Evolutionary conservation across 2,797 vertebrate species (phyloP), one percentile per base, ranked within the genome.

Genomic region (Euthynnus affinis): DNA sequence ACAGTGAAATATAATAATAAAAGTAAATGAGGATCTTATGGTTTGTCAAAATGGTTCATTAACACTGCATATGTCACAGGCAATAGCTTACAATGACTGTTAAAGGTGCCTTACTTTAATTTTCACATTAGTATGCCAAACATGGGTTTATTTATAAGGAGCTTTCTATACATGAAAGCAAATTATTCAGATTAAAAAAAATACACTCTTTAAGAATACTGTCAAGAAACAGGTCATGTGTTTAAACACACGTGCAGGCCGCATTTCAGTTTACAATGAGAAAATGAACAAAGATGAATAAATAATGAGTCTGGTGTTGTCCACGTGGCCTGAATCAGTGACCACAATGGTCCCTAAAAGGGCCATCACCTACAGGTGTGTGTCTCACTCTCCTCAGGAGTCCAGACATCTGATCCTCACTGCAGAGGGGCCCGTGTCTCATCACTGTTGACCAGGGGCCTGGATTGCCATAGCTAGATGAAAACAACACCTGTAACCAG

Each of bases 401-500:
- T 81, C 67, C 57, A n/a, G 93, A 94, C 74, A 95, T 74, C 83
- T n/a, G 93, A 96, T 94, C 93, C 89, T 15, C 65, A 3, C 51
- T 23, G 71, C 64, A 57, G 80, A 62, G 80, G 53, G 75, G 49
- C 73, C 56, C 9, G 27, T 68, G 81, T 86, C 80, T 88, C 82
- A 82, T 87, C 87, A 58, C 81, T 51, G 71, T 18, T 81, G 84
- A 81, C 86, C 66, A 49, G 17, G 58, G 68, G 83, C 79, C 82
- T 85, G 76, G 82, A 87, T 92, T 79, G 83, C 87, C 70, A 78
- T 70, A 76, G 71, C 71, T 78, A 55, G 75, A 90, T 93, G 92
- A 92, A 95, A 95, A 91, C 76, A 68, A 93, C 90, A 93, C 92
- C 91, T 88, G 95, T 92, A 96, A 96, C 90, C 84, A 89, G 92